These are phyloP conservation scores for Saimiri boliviensis DNA, from an alignment of 2,113 vertebrate species.

Conservation along the genomic window DNA sequence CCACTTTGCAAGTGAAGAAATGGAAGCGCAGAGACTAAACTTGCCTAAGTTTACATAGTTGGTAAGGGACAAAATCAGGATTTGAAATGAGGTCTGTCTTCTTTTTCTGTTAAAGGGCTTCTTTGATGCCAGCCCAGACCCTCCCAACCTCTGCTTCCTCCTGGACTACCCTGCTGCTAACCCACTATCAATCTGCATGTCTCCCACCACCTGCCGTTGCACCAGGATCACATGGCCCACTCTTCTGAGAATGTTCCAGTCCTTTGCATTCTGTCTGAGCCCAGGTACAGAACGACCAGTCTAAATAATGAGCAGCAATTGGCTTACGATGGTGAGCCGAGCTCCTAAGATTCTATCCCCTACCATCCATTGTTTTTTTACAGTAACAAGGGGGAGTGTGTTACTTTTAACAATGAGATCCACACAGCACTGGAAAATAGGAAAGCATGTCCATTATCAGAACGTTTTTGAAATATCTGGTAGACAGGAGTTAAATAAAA, in stretches of 20 bases:
- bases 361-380: neutral
- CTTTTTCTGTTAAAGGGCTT: slow-evolving; percentile 2
- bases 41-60: neutral
- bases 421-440: neutral
- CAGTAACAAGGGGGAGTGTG: neutral
- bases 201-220: neutral
- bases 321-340: neutral
- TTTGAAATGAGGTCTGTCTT: neutral
- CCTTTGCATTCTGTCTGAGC: slow-evolving; percentile 20
- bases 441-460: neutral
- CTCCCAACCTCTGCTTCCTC: neutral
- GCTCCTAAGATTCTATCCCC: neutral
- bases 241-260: neutral
- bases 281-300: neutral
- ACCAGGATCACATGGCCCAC: neutral
- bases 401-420: slow-evolving; percentile 39
- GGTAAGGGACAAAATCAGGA: neutral
- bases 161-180: neutral
- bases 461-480: slow-evolving; percentile 18
- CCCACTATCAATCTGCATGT: neutral
- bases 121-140: neutral
- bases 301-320: neutral
- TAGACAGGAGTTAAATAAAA: slow-evolving; percentile 36
- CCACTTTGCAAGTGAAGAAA: neutral
- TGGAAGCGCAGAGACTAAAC: neutral